Evolutionary conservation across 2,113 vertebrate species (phyloP), one percentile per base, ranked within the genome.

Genomic region (Sula dactylatra): DNA sequence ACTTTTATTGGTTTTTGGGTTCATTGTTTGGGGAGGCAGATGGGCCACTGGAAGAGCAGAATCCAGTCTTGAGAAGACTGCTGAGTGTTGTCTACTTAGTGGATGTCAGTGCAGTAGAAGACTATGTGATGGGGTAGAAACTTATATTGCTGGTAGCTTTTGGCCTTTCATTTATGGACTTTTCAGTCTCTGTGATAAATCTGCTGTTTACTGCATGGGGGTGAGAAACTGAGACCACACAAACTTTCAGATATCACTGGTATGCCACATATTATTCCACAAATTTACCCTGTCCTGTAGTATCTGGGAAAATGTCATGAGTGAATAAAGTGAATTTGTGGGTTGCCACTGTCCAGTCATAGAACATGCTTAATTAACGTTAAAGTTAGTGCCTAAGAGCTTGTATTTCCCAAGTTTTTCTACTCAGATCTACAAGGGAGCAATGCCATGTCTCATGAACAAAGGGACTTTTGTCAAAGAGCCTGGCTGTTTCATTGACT

Each of bases 1-100:
- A 10, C 5, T 61, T 70, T 29, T 42, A 14, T 5, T 36, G 20
- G 16, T 18, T 73, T 89, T 38, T 58, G 27, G 31, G 21, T 40
- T 10, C 21, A 7, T 4, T 34, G 1, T 16, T 14, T 49, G 58
- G 10, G 13, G 36, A 77, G 16, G 19, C 12, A 65, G 3, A 47
- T 47, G 26, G 5, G 5, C 1, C 8, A 47, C 5, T n/a, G 42
- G 34, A 81, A 4, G 20, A 72, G 50, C 1, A 6, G 0, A 10
- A 26, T 8, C 13, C 18, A 55, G 18, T 34, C 20, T 73, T 2
- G 6, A 47, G 44, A 49, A 70, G 14, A 3, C 5, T 24, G 16
- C 13, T 38, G 14, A 31, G 4, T 4, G 1, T 44, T 32, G 14
- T 22, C 21, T 40, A 13, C 15, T 32, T 31, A 45, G n/a, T 16